Evolutionary conservation across 2,113 vertebrate species (phyloP), one percentile per base, ranked within the genome.

Genomic region (Nycticryphes semicollaris): DNA sequence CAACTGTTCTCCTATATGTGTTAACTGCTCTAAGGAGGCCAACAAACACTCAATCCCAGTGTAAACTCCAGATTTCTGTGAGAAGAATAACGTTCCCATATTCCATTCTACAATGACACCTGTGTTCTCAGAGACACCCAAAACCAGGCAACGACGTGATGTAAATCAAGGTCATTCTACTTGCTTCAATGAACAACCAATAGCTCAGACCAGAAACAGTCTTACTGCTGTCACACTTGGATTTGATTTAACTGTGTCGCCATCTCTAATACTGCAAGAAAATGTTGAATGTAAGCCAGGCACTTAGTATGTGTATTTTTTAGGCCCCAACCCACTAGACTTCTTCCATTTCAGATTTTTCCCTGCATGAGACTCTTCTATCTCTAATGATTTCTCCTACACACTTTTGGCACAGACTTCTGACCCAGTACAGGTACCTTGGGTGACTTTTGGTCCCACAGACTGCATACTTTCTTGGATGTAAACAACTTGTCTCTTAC

Each of bases 121-220:
- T 39, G 24, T 28, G n/a, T 35, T 68, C n/a, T 47, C 47, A 48
- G 33, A 53, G 9, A 28, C 72, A 21, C 20, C 31, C 24, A n/a
- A 39, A 90, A 33, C 22, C 33, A 53, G 25, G 14, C 1, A 0
- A 33, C 10, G 19, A 28, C 14, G 53, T 54, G 60, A 6, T 28
- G 23, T 6, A 31, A 84, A 31, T 10, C 0, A 0, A n/a, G 30
- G 3, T 25, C 16, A 11, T 79, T n/a, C 20, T 56, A 27, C 35
- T 53, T 74, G 5, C 33, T 57, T n/a, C 10, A n/a, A 18, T 7
- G 28, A 60, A 57, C 14, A 10, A 20, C n/a, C 12, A 45, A 23
- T 28, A 79, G 30, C 28, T 78, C 23, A 43, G 50, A 39, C 14
- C 47, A 50, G 59, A 63, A 81, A 41, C 47, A 8, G 17, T 11